These are phyloP conservation scores for Piscicola geometra DNA, from an alignment of 2,888 invertebrate species.

Conservation along the genomic window DNA sequence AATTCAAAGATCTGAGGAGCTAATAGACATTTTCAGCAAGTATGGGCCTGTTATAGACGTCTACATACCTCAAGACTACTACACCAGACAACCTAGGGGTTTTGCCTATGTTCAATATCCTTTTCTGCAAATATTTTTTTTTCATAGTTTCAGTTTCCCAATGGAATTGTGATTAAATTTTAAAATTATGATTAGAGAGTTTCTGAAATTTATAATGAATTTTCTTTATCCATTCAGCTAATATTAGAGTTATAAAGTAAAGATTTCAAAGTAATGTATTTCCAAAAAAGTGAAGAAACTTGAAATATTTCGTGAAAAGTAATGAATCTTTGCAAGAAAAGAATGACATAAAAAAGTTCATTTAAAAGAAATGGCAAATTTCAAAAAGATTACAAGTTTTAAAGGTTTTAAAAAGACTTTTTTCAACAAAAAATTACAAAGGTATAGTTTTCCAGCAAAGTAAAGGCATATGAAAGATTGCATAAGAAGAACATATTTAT, in stretches of 20 bases:
- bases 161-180: neutral
- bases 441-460: too few species aligned
- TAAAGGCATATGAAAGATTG: too few species aligned
- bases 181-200: neutral
- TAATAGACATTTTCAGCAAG: conserved; percentile 57
- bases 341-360: too few species aligned
- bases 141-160: too few species aligned
- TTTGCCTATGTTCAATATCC: conserved; percentile 61
- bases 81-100: conserved; percentile 56
- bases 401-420: too few species aligned
- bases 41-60: conserved; percentile 59
- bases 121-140: conserved; percentile 45
- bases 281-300: too few species aligned
- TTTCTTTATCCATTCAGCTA: neutral
- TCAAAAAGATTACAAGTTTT: too few species aligned
- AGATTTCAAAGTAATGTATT: neutral
- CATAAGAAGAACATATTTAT: too few species aligned
- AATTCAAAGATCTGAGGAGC: conserved; percentile 55
- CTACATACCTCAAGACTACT: conserved; percentile 59
- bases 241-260: neutral
- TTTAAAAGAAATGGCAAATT: too few species aligned
- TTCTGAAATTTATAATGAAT: neutral
- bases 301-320: too few species aligned
- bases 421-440: too few species aligned
- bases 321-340: too few species aligned